Evolutionary conservation across 2,888 invertebrate species (phyloP).

Genomic region (Agriopis leucophaearia): DNA sequence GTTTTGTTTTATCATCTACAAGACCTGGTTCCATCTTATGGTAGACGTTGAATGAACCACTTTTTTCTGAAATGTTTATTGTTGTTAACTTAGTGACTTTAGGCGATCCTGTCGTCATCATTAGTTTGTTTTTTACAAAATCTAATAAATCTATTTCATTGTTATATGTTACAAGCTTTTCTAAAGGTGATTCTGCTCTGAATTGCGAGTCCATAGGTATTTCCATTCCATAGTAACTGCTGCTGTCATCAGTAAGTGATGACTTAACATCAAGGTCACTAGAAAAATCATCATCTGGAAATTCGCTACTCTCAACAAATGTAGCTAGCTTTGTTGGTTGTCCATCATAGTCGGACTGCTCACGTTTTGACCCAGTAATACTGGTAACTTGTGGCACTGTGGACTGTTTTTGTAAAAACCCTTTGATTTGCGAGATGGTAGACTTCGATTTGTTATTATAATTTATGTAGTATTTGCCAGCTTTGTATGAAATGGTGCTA

Average conservation of each 20-base stretch:
- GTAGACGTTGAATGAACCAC: neutral
- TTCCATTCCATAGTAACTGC: slow-evolving; percentile 17
- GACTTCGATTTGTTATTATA: neutral
- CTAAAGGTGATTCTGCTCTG: neutral
- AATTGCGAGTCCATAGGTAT: slow-evolving; percentile 17
- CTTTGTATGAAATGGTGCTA: neutral
- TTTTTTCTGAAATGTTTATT: neutral
- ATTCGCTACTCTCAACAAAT: slow-evolving; percentile 1
- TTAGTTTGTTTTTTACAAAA: neutral
- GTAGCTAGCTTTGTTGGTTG: slow-evolving; percentile 3
- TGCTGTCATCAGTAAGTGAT: neutral
- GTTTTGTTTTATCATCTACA: neutral
- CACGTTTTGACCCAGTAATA: neutral
- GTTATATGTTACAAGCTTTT: neutral
- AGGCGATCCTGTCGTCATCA: neutral
- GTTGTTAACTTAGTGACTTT: neutral
- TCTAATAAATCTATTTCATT: neutral
- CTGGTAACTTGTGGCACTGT: neutral
- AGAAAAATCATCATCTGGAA: neutral
- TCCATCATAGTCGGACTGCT: neutral
- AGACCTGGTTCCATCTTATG: neutral
- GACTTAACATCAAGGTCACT: neutral
- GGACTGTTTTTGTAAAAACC: neutral
- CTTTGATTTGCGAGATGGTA: neutral
- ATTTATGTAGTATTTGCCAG: neutral